phyloP scores from a whole-genome alignment of 2,888 invertebrate species.

The Enchytraeus crypticus region DNA sequence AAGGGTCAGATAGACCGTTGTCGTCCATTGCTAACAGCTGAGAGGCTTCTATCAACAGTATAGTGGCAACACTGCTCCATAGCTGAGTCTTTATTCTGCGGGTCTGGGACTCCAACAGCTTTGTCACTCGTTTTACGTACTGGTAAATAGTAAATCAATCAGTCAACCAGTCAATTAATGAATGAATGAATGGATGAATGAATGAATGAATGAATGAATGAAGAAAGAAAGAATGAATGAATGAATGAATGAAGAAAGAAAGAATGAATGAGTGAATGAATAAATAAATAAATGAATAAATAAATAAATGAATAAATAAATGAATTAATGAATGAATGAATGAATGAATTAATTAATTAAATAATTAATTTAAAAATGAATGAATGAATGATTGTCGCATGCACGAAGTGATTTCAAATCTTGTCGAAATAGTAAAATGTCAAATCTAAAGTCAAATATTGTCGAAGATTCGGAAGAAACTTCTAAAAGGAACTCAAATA shows the following conservation, averaged over 20 bases:
- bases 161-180: no score
- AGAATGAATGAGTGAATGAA: no score
- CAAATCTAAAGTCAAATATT: not conserved
- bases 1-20: slow-evolving; percentile 81
- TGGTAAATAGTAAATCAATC: not conserved
- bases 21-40: slow-evolving; percentile 74
- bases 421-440: not conserved
- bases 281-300: no score
- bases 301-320: no score
- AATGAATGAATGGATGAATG: not conserved
- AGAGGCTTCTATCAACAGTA: slow-evolving; percentile 89
- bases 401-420: not conserved
- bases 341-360: not conserved
- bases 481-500: not conserved
- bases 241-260: no score
- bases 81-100: slow-evolving; percentile 1
- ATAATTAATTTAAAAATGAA: not conserved
- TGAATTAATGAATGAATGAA: not conserved
- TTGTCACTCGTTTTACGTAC: not conserved
- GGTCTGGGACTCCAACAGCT: not conserved
- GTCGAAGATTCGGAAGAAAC: not conserved
- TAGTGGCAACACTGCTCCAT: slow-evolving; percentile 94
- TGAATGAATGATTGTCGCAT: not conserved
- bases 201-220: not conserved
- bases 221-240: no score